Evolutionary conservation across 2,797 vertebrate species (phyloP), one percentile per base, ranked within the genome.

Genomic region (Ibycter americanus): DNA sequence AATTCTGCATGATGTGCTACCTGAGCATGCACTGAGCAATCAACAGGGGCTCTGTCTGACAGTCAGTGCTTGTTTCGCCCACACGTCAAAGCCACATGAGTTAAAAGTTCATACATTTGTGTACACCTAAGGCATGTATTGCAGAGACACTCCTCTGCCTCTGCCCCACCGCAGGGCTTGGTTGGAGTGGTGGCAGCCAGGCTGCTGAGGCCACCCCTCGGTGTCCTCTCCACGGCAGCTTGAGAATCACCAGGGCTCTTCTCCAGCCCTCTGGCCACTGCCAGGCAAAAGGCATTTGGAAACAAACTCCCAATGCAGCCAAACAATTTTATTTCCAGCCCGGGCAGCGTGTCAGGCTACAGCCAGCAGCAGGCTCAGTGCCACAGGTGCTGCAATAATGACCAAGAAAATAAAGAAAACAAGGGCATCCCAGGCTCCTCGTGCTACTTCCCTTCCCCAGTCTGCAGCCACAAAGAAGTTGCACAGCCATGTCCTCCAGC

Each of bases 91-190:
- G 34, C 31, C 46, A 2, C 2, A 0, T 0, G 10, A 58, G 16
- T 5, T 27, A 26, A 0, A 5, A 52, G 25, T 3, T 25, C 44
- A 1, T 0, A 12, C 44, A 1, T 11, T 17, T 12, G 8, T 7
- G 54, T 12, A 8, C 40, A 8, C 0, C 0, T 3, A 0, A 8
- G 32, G 9, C 14, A 8, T 0, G 15, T 8, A 18, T 2, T 26
- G 40, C 44, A 12, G 32, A 56, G 36, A 13, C 23, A 8, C 42
- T 12, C 13, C 55, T 32, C 58, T 27, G 38, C 46, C 36, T 20
- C 7, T 6, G 62, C 3, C 44, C 38, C 21, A 1, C 32, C n/a
- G 4, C 1, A 0, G 12, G 47, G 23, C 49, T 44, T 1, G 4
- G 38, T 11, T 2, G 1, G 17, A 31, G 46, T 0, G 1, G 34